Conservation (phyloP, 2,888 invertebrate genomes). For the Ornithoptera alexandrae region DNA sequence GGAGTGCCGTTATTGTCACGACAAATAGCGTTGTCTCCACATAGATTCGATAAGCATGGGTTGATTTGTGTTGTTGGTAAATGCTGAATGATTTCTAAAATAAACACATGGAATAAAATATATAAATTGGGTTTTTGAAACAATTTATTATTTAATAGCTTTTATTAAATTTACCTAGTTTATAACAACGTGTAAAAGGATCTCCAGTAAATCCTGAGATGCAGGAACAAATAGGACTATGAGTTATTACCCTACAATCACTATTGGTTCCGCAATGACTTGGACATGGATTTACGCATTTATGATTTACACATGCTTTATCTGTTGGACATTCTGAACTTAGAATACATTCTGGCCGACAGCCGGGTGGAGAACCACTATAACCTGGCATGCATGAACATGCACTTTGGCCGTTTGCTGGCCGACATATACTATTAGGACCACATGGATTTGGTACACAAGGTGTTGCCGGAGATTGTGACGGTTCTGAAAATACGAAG, state of each 20-base stretch:
- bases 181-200: constrained; percentile 83
- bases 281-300: constrained; percentile 88
- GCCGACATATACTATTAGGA: constrained; percentile 86
- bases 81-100: constrained; percentile 51
- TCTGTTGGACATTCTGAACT: constrained; percentile 87
- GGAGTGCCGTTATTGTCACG: constrained; percentile 80
- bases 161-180: constrained; percentile 62
- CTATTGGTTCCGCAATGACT: constrained; percentile 85
- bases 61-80: constrained; percentile 67
- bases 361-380: constrained; percentile 86
- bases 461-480: constrained; percentile 71
- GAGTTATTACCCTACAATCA: constrained; percentile 87
- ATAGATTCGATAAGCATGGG: constrained; percentile 86
- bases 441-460: constrained; percentile 88
- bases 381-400: constrained; percentile 88
- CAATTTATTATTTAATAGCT: neutral
- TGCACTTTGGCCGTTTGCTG: constrained; percentile 84
- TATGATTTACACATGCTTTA: constrained; percentile 87
- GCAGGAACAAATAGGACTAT: constrained; percentile 89
- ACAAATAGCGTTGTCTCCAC: constrained; percentile 84
- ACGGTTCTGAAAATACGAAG: constrained; percentile 52
- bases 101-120: constrained; percentile 8
- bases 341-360: constrained; percentile 88
- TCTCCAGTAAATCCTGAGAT: constrained; percentile 81
- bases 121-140: constrained; percentile 5